phyloP scores from a whole-genome alignment of 2,113 vertebrate species.

The Craseonycteris thonglongyai region DNA sequence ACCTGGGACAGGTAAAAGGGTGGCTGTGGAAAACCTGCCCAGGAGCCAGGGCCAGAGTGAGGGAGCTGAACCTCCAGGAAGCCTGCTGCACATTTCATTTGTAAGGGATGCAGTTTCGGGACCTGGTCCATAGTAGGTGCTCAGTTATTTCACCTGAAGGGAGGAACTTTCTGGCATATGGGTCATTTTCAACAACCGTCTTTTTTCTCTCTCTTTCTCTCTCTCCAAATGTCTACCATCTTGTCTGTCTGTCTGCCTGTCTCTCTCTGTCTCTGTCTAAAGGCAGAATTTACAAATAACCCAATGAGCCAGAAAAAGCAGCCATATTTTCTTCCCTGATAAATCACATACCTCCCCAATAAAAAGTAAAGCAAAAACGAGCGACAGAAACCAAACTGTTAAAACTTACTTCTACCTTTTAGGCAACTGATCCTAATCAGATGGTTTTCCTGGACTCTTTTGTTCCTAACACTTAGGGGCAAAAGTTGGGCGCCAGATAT shows the following conservation, averaged over 20 bases:
- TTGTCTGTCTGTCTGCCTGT: too few relatives aligned
- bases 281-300: not conserved
- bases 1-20: conserved; percentile 22
- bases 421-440: not conserved
- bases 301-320: not conserved
- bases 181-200: not conserved
- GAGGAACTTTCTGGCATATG: not conserved
- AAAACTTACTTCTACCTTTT: not conserved
- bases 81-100: not conserved
- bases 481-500: not conserved
- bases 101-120: not conserved
- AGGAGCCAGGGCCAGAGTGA: not conserved
- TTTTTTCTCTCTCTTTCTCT: not conserved
- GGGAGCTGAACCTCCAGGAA: not conserved
- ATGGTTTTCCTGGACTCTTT: not conserved
- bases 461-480: not conserved
- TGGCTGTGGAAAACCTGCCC: not conserved
- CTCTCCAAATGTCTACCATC: too few relatives aligned
- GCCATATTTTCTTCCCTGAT: not conserved
- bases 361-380: not conserved
- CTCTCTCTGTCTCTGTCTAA: not conserved
- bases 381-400: not conserved
- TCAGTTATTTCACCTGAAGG: not conserved
- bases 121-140: not conserved
- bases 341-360: not conserved